These are phyloP conservation scores for Hydractinia symbiolongicarpus DNA, from an alignment of 30 jellyfish, hydroid and myxozoan species.

Conservation along the genomic window DNA sequence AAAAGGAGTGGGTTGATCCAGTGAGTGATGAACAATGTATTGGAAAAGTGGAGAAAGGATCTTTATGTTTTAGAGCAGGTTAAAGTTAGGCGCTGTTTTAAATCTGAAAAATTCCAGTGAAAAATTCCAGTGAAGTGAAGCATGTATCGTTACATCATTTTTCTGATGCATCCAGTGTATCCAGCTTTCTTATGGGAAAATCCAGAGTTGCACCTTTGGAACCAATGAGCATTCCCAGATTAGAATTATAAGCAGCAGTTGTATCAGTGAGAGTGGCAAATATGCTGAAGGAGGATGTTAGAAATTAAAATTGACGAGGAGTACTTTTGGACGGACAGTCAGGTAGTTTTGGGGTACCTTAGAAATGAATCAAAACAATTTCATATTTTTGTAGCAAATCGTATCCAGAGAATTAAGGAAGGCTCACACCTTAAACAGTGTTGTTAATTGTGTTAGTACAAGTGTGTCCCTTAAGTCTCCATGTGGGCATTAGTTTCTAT, in stretches of 20 bases:
- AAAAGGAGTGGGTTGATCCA: slow-evolving; percentile 17
- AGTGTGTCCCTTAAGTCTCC: no score
- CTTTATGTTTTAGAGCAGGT: slow-evolving; percentile 22
- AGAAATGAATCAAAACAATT: background rate
- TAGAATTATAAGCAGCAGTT: slow-evolving; percentile 28
- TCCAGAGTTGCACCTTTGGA: slow-evolving; percentile 33
- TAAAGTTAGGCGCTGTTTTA: slow-evolving; percentile 29
- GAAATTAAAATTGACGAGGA: no score
- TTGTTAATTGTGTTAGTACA: no score
- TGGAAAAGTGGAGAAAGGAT: slow-evolving; percentile 36
- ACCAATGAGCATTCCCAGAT: slow-evolving; percentile 21
- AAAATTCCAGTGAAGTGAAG: slow-evolving; percentile 9
- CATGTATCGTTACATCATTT: slow-evolving; percentile 29
- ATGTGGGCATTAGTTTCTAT: no score
- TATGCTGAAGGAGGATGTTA: background rate
- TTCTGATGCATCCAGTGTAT: slow-evolving; percentile 33
- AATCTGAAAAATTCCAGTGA: slow-evolving; percentile 31
- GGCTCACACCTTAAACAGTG: no score
- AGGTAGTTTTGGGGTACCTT: background rate
- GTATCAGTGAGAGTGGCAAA: slow-evolving; percentile 23
- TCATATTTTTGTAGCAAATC: slow-evolving; percentile 2
- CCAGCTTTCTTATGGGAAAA: slow-evolving; percentile 23
- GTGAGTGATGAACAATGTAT: background rate
- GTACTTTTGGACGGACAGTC: background rate
- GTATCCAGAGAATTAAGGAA: background rate